A percentile compares a stretch with the other conserved stretches of the same genome.
These are phyloP conservation scores for Rhingia campestris DNA, from an alignment of 2,888 invertebrate genomes.

Conservation along the genomic window DNA sequence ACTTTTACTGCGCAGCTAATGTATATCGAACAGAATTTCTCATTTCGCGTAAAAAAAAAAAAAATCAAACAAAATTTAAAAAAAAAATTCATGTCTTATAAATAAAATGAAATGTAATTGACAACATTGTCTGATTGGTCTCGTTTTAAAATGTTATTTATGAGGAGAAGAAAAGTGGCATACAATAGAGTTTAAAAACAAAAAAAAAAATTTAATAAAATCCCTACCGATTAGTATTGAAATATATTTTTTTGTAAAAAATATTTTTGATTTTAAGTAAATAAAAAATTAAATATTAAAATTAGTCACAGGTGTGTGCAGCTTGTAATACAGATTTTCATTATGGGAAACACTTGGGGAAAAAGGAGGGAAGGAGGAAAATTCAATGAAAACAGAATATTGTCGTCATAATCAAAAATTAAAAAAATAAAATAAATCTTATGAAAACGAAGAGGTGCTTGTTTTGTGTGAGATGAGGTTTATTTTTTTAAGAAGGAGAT, in stretches of 20 bases:
- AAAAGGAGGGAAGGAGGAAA: constrained; percentile 25
- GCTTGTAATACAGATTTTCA: not conserved
- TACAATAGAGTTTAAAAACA: constrained; percentile 22
- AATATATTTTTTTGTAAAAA: constrained; percentile 9
- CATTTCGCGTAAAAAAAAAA: constrained; percentile 60
- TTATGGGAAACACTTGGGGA: not conserved
- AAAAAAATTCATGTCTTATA: constrained; percentile 8
- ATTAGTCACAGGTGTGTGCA: constrained; percentile 53
- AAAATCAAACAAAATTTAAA: not conserved
- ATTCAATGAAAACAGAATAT: constrained; percentile 9
- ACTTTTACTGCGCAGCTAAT: constrained; percentile 23
- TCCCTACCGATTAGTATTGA: constrained; percentile 27
- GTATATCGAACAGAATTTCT: constrained; percentile 43
- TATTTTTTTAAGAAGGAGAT: constrained; percentile 4
- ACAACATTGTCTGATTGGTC: constrained; percentile 3
- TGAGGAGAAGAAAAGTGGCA: constrained; percentile 1
- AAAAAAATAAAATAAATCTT: constrained; percentile 11
- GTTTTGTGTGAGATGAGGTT: constrained; percentile 29
- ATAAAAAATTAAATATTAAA: constrained; percentile 25
- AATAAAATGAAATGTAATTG: constrained; percentile 65
- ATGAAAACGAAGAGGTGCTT: constrained; percentile 16
- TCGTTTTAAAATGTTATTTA: constrained; percentile 28
- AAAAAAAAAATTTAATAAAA: constrained; percentile 3
- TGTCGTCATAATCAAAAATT: not conserved
- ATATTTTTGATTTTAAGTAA: constrained; percentile 21